Evolutionary conservation across 2,797 vertebrate species (phyloP).

Genomic region (Lacerta viridis): DNA sequence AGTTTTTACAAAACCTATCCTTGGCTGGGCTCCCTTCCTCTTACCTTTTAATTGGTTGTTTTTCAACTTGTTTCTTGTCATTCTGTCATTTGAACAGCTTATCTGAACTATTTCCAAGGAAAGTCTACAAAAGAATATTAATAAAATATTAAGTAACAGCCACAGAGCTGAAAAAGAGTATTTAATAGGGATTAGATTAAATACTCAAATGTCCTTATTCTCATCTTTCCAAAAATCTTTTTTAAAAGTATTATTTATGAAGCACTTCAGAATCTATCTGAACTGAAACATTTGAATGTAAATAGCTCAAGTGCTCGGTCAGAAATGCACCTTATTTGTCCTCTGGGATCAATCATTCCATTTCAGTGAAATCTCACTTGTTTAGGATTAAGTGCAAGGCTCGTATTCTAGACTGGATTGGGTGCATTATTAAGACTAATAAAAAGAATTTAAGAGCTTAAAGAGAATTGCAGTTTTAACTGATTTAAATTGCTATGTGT

Average conservation of each 20-base stretch:
- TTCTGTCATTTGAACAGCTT: conserved; percentile 32
- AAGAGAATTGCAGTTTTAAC: background rate
- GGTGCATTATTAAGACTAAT: background rate
- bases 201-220: background rate
- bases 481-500: background rate
- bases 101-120: background rate
- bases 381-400: background rate
- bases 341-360: background rate
- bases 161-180: background rate
- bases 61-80: conserved; percentile 30
- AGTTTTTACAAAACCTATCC: conserved; percentile 51
- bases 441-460: background rate
- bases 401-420: background rate
- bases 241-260: background rate
- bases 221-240: background rate
- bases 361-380: background rate
- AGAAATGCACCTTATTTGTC: background rate
- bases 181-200: background rate
- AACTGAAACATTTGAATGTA: conserved; percentile 15
- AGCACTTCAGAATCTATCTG: background rate
- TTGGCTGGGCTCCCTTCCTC: conserved; percentile 22
- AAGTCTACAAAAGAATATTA: conserved; percentile 21
- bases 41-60: conserved; percentile 47
- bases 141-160: conserved; percentile 13
- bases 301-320: background rate